Evolutionary conservation across 37 sponge, comb jelly and placozoan genomes (phyloP), one percentile per base, ranked within the genome.

Genomic region (Halichondria panicea): DNA sequence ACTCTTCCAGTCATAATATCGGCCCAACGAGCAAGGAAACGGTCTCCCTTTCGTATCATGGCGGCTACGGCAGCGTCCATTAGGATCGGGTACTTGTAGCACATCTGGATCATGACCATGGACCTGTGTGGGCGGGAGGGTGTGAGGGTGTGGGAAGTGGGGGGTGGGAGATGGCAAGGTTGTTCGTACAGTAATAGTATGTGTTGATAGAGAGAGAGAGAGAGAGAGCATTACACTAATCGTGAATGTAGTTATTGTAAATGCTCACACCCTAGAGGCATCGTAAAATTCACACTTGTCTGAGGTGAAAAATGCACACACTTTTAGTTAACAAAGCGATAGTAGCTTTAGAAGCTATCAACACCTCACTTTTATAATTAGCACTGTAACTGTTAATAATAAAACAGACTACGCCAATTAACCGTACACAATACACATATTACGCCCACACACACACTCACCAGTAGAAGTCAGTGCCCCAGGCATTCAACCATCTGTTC

Each of bases 401-500:
- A 15, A 15, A 18, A 48, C 52, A 48, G 52, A 18, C 13, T 18
- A 48, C 13, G 52, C 52, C 52, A 18, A 15, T 18, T 48, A 48
- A 15, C 15, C 52, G 11, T 18, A 18, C 15, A 15, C 15, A 18
- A 48, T 48, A 48, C 13, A 48, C 15, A 11, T 11, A 48, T 11
- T 15, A 48, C 13, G 13, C 11, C 13, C 52, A 48, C 13, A 11
- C 11, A 15, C 22, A 27, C 40, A 8, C 73, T 87, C 40, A 87
- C 87, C 87, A 87, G 39, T 69, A 66, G 37, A 80, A 87, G 65
- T 87, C 87, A 71, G 27, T 42, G 12, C 87, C 87, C 65, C 72
- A 87, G 28, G 70, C 43, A 37, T 75, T 68, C 70, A 87, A 40
- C 87, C 87, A 87, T 24, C 87, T 35, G 63, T 87, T 87, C 70